Evolutionary conservation across 2,113 vertebrate genomes (phyloP).

Genomic region (Vulpes vulpes): DNA sequence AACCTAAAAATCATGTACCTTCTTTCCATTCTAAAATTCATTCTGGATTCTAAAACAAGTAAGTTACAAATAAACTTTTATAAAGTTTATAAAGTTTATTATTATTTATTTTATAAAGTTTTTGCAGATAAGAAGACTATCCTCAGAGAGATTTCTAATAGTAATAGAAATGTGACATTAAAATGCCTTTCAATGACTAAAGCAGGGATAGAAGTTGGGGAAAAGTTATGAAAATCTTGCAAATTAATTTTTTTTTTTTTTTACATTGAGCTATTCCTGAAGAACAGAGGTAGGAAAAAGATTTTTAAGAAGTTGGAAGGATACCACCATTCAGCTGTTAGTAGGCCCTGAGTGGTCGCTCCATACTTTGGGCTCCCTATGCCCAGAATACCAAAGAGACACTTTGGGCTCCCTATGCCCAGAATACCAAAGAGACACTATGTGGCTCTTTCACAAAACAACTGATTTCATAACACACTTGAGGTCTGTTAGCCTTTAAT

Average conservation of each 20-base stretch:
- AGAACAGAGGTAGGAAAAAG: too few species aligned
- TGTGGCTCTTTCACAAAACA: background rate
- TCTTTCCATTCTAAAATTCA: slow-evolving; percentile 17
- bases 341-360: background rate
- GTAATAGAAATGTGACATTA: background rate
- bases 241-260: background rate
- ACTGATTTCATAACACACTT: slow-evolving; percentile 4
- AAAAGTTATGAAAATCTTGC: slow-evolving; percentile 2
- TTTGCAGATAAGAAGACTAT: slow-evolving; percentile 21
- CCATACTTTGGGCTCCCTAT: background rate
- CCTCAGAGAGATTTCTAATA: background rate
- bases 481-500: background rate
- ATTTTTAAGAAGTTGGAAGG: background rate
- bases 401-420: background rate
- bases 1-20: background rate
- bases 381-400: background rate
- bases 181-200: slow-evolving; percentile 33
- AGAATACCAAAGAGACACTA: background rate
- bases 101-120: too few species aligned
- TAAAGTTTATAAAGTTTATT: background rate
- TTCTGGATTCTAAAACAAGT: slow-evolving; percentile 27
- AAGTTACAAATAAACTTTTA: slow-evolving; percentile 26
- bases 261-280: too few species aligned
- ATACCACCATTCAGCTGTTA: background rate
- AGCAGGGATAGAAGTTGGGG: background rate